phyloP scores from a whole-genome alignment of 2,797 vertebrate species.

The Sebastes cheni region DNA sequence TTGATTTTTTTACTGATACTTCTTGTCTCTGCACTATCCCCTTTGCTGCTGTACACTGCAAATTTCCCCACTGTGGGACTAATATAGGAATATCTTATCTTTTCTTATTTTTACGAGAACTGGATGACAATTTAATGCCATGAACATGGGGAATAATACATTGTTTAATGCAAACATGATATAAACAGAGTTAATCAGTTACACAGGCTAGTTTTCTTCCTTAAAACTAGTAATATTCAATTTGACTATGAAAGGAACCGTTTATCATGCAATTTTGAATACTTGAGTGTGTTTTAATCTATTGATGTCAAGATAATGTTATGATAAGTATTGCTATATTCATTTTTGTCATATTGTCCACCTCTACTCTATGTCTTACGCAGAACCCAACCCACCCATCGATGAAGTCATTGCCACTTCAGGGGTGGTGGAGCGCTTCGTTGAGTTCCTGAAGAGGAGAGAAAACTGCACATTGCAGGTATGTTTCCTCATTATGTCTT shows the following conservation, averaged over 20 bases:
- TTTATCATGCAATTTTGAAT: not conserved
- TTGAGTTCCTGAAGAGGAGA: conserved; percentile 95
- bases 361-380: not conserved
- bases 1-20: not conserved
- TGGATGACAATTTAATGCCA: not conserved
- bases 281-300: not conserved
- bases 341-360: not conserved
- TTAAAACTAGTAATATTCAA: not conserved
- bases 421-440: conserved; percentile 95
- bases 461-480: conserved; percentile 97
- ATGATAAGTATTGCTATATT: not conserved
- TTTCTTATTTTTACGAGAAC: not conserved
- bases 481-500: conserved; percentile 38
- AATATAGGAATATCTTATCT: too few species aligned
- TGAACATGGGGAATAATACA: not conserved
- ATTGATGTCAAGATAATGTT: not conserved
- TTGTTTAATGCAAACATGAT: not conserved
- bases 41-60: too few species aligned
- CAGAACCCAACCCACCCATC: conserved; percentile 97
- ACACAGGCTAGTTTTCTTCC: not conserved
- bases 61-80: too few species aligned
- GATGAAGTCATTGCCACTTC: conserved; percentile 96
- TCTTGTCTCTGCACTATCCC: too few species aligned
- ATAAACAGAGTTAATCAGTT: not conserved
- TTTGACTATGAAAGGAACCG: not conserved